Base-by-base conservation (phyloP, 2,888 invertebrate species). In the Microplitis deprimator region DNA sequence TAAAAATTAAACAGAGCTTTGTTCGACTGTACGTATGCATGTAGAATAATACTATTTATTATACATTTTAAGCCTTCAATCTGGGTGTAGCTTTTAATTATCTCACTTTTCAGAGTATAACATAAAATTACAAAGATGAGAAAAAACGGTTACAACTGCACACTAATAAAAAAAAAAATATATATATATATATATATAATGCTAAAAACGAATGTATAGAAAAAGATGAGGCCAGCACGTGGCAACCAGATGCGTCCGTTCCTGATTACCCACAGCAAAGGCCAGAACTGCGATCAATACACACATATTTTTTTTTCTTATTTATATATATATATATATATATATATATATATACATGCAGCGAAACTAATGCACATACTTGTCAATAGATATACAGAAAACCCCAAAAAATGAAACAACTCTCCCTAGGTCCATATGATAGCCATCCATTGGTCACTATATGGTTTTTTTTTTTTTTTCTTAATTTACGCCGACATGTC, bases 221-320 rank as follows among this genome's bases (percentile, higher is more conserved):
- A 29, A 70, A 70, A 70, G 50, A 59, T 70, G 50, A 17, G 60
- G 50, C 20, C n/a, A 64, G 77, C 83, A 84, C 84, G 82, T 83
- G 83, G 78, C 77, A 68, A 29, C 79, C 84, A 84, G 82, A 83
- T 83, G 84, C 20, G 75, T 62, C 29, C 64, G 38, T 75, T 69
- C 59, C 70, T 70, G 50, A 70, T 70, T 70, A 70, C 29, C 70
- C 29, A 50, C 16, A 68, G 41, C 20, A 41, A 68, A 68, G 41
- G 20, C 68, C 68, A 68, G 41, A 70, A 50, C 59, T 29, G 17
- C 59, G 70, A 70, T 70, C 70, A 70, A 70, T 70, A 70, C 59
- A 16, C 29, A 50, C 13, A 50, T 13, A 50, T 50, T 50, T 50
- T 50, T 50, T 50, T 13, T 13, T 50, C 13, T 50, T 10, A 50